Evolutionary conservation across 2,888 invertebrate species (phyloP), one percentile per base, ranked within the genome.

Genomic region (Tiliacea citrago): DNA sequence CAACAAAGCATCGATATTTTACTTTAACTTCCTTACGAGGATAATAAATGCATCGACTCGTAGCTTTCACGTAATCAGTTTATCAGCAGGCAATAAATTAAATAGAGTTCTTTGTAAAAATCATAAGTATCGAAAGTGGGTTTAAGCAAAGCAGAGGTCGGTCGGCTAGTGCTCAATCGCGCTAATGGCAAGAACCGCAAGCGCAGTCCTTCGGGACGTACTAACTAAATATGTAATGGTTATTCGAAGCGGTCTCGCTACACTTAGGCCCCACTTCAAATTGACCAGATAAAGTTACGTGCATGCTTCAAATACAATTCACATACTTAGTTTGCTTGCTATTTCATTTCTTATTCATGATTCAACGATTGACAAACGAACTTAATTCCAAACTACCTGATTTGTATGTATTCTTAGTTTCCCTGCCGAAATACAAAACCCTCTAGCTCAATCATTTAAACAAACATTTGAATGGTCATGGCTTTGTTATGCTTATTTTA

Each of bases 131-230:
- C 82, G 84, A 84, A 89, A 87, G 83, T 80, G 68, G 80, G 79
- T 78, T 83, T 82, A 80, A 86, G 76, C 83, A 76, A 84, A 85
- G 75, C 68, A 82, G 85, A 86, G 88, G 84, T 76, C 86, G 90
- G 88, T 80, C 87, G 90, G 89, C 88, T 88, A 91, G 92, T 91
- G 89, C 93, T 95, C 95, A 95, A 95, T 95, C 91, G 95, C 89
- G 86, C 95, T 95, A 96, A 96, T 95, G 94, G 95, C 91, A 91
- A 92, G 91, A 95, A 95, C 95, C 95, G 92, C 95, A 95, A 94
- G 93, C 93, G 92, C 92, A 93, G 91, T 93, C 94, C 92, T 93
- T 79, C 86, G 91, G 93, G 94, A 93, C 93, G 91, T 90, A 91
- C 94, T 92, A 93, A 94, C 94, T 95, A 94, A 95, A 96, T 95